phyloP scores from a whole-genome alignment of 2,797 vertebrate genomes.

The Lemur catta region DNA sequence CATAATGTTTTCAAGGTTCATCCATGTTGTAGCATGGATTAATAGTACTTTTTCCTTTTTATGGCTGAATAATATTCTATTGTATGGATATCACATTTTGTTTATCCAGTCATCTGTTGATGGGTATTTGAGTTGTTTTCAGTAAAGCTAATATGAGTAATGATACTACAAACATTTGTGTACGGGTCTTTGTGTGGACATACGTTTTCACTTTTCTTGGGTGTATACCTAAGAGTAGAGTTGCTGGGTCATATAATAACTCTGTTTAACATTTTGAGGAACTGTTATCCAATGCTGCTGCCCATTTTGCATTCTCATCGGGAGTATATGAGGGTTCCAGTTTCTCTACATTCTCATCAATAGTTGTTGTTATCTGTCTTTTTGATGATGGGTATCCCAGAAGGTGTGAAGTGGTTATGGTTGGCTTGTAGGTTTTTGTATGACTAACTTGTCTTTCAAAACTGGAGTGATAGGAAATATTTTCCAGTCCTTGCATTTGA shows the following conservation, averaged over 20 bases:
- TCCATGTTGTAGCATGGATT: neutral
- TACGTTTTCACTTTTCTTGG: neutral
- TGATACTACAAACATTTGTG: neutral
- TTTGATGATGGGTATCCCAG: neutral
- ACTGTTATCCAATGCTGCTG: neutral
- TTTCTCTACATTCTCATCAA: neutral
- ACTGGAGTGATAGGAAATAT: neutral
- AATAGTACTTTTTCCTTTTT: neutral
- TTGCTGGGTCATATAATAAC: neutral
- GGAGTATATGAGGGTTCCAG: neutral
- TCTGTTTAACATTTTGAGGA: slow-evolving; percentile 17
- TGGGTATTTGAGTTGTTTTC: slow-evolving; percentile 8
- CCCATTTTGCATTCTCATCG: neutral
- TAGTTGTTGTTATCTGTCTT: neutral
- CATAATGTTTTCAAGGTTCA: slow-evolving; percentile 20
- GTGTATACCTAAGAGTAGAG: neutral
- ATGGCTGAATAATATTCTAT: neutral
- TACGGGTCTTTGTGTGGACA: neutral
- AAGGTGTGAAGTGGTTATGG: neutral
- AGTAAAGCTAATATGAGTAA: neutral
- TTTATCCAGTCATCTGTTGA: neutral
- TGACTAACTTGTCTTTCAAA: slow-evolving; percentile 36
- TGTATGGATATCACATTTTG: neutral
- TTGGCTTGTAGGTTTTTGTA: slow-evolving; percentile 10
- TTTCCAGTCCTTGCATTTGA: slow-evolving; percentile 8